A percentile compares a stretch with the other conserved stretches of the same genome.
phyloP scores from a whole-genome alignment of 2,797 vertebrate genomes.

The Sebastes cheni region DNA sequence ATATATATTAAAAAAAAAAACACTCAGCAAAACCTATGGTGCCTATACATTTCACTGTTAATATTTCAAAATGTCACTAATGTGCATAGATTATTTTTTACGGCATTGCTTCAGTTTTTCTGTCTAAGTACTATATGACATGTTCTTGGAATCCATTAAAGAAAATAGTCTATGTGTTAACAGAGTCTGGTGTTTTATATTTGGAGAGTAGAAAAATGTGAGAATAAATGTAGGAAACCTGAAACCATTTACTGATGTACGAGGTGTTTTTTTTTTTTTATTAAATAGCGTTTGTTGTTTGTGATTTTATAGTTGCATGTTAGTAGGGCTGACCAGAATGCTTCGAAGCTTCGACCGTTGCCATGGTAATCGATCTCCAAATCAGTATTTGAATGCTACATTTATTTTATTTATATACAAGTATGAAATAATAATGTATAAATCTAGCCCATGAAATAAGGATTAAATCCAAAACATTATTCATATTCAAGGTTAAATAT shows the following conservation, averaged over 20 bases:
- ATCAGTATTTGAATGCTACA: too few relatives aligned
- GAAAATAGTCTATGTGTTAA: slow-evolving; percentile 25
- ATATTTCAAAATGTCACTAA: slow-evolving; percentile 68
- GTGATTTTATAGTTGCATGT: not conserved
- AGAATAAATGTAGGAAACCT: not conserved
- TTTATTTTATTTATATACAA: too few relatives aligned
- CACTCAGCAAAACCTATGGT: slow-evolving; percentile 35
- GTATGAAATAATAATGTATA: too few relatives aligned
- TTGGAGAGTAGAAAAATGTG: slow-evolving; percentile 12
- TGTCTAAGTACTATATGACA: slow-evolving; percentile 32
- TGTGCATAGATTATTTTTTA: slow-evolving; percentile 52
- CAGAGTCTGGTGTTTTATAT: slow-evolving; percentile 7
- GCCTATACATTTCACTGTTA: slow-evolving; percentile 68
- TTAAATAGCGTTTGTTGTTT: not conserved
- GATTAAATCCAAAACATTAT: too few relatives aligned
- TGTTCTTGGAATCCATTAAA: slow-evolving; percentile 46
- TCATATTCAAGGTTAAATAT: too few relatives aligned
- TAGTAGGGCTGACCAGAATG: not conserved
- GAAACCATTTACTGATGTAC: slow-evolving; percentile 3
- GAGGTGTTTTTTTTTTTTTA: not conserved
- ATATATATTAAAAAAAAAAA: not conserved
- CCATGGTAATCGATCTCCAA: too few relatives aligned
- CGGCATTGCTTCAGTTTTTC: slow-evolving; percentile 31
- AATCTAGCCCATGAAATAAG: too few relatives aligned
- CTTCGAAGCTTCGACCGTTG: too few relatives aligned